phyloP scores from a whole-genome alignment of 2,888 invertebrate species.

The Andrena praecox region DNA sequence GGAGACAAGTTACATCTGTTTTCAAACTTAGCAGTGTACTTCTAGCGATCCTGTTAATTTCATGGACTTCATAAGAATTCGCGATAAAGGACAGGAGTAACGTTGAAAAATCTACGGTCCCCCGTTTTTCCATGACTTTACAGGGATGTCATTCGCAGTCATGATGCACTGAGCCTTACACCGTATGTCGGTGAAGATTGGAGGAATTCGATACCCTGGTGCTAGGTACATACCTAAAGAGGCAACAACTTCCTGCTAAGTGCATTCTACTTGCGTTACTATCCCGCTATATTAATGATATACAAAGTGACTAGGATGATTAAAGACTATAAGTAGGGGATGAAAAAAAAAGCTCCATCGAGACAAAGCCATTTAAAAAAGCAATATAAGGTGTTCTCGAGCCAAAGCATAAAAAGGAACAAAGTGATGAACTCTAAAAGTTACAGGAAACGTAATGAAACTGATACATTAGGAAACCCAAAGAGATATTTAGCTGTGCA shows the following conservation, averaged over 20 bases:
- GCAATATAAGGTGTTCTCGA: not conserved
- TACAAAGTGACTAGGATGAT: not conserved
- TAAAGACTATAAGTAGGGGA: not conserved
- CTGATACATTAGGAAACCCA: too few relatives aligned
- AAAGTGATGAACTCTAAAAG: not conserved
- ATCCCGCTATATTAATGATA: not conserved
- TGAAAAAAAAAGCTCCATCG: not conserved
- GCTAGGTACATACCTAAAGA: not conserved
- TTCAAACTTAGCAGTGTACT: not conserved
- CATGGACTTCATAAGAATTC: too few relatives aligned
- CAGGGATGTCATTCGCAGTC: too few relatives aligned
- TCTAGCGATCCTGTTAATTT: not conserved
- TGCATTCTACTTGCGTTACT: not conserved
- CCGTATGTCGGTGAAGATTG: too few relatives aligned
- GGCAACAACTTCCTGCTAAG: not conserved
- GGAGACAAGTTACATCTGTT: not conserved
- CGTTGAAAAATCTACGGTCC: too few relatives aligned
- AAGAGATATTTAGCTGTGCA: too few relatives aligned
- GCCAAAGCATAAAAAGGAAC: not conserved
- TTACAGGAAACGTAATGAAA: too few relatives aligned
- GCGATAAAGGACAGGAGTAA: too few relatives aligned
- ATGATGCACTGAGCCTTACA: too few relatives aligned
- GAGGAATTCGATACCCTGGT: too few relatives aligned
- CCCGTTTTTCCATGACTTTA: too few relatives aligned
- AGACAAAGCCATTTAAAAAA: not conserved